A percentile compares a stretch with the other conserved stretches of the same genome.
phyloP scores from a whole-genome alignment of 1,140 invertebrate genomes.

The Cherax destructor region DNA sequence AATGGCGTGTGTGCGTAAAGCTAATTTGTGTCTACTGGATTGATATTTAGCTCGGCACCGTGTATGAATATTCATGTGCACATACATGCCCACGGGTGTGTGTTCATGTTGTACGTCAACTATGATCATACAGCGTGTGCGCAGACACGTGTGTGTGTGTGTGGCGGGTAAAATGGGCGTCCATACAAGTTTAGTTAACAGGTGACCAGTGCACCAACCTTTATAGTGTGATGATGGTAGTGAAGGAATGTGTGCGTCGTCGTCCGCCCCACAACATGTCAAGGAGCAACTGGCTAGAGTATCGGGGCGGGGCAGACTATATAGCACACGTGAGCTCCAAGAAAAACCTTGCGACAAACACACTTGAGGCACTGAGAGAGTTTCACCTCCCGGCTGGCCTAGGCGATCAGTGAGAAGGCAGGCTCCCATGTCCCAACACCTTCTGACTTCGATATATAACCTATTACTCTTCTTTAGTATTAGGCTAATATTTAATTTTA shows the following conservation, averaged over 20 bases:
- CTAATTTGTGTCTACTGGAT: too few species aligned
- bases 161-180: too few species aligned
- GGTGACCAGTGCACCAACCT: too few species aligned
- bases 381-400: slow-evolving; percentile 36
- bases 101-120: too few species aligned
- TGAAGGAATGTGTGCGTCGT: not conserved
- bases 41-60: too few species aligned
- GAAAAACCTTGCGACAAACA: slow-evolving; percentile 44
- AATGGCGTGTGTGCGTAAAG: too few species aligned
- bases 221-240: not conserved
- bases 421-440: not conserved
- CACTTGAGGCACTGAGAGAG: slow-evolving; percentile 52
- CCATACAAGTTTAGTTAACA: too few species aligned
- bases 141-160: too few species aligned
- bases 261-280: not conserved
- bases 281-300: slow-evolving; percentile 19
- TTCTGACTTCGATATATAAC: not conserved
- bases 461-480: not conserved
- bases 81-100: too few species aligned
- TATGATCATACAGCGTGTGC: too few species aligned
- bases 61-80: too few species aligned
- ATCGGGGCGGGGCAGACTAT: slow-evolving; percentile 20
- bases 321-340: slow-evolving; percentile 16
- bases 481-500: not conserved
- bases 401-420: slow-evolving; percentile 23